Evolutionary conservation across 1,140 invertebrate species (phyloP), one percentile per base, ranked within the genome.

Genomic region (Euglossa dilemma): DNA sequence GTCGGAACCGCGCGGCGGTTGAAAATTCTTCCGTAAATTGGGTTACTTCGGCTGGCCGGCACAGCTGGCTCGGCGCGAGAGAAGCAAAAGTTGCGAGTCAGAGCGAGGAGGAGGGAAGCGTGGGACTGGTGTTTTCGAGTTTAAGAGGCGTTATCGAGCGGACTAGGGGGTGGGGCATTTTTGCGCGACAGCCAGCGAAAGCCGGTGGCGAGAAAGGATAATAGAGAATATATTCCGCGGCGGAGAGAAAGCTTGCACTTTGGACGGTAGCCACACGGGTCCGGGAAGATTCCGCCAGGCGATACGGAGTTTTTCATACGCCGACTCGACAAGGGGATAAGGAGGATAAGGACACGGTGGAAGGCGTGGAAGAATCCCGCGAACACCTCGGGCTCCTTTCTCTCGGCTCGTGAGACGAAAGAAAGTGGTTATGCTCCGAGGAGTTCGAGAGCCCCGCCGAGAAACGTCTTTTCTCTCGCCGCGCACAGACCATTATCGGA

Each of bases 281-380:
- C 80, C 87, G 36, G 57, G 80, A 88, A 91, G 91, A 92, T 91
- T 90, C 88, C 85, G 84, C 82, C 85, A 54, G 52, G 83, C 84
- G 91, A 92, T 92, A 90, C 80, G 67, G 78, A 89, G 85, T 90
- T 92, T 92, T 92, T 91, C 91, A 89, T 92, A 88, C 84, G 89
- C 81, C 88, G 86, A 89, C 80, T 89, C 71, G 61, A 70, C 69
- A 77, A 67, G 70, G 71, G 86, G 88, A 90, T 88, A 89, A 90
- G 83, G 83, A 84, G 84, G 83, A 87, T 82, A 84, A 89, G 85
- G 80, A 73, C 78, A 85, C 56, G 75, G 52, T 45, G 23, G 67
- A 85, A 76, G 80, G 77, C 72, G 79, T 72, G 74, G n/a, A 59
- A 52, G 79, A 76, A 81, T 84, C 63, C 56, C 45, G 63, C 50